A percentile compares a stretch with the other conserved stretches of the same genome.
These are phyloP conservation scores for Noctilio leporinus DNA, from an alignment of 2,113 vertebrate genomes.

Conservation along the genomic window DNA sequence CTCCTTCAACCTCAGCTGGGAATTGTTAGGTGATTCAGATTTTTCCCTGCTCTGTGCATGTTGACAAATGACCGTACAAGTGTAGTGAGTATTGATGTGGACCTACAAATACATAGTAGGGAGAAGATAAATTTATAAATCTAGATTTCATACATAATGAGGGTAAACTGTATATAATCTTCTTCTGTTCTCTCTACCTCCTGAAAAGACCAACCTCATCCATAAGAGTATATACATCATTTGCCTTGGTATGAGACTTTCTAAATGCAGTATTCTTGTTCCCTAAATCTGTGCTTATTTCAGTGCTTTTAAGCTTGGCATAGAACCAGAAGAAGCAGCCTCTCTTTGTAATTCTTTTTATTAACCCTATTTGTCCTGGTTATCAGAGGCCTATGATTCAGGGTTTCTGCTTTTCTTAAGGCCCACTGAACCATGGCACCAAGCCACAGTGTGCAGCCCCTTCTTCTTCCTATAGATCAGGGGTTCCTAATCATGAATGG, in stretches of 20 bases:
- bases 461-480: neutral
- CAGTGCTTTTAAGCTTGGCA: neutral
- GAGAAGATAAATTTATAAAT: neutral
- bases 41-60: no score
- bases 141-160: neutral
- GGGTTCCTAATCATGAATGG: no score
- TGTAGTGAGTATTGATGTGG: rapidly evolving
- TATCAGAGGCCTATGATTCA: neutral
- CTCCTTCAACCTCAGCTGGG: neutral
- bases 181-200: no score
- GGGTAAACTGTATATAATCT: neutral
- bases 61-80: no score
- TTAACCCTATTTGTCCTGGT: neutral
- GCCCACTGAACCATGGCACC: neutral
- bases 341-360: neutral
- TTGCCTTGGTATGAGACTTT: neutral
- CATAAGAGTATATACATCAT: neutral
- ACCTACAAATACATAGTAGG: neutral
- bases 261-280: neutral
- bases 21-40: rapidly evolving
- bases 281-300: neutral
- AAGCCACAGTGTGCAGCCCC: no score
- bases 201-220: neutral
- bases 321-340: neutral
- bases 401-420: neutral